Base-by-base conservation (phyloP, 2,888 invertebrate species). In the Hoplodrina blanda region DNA sequence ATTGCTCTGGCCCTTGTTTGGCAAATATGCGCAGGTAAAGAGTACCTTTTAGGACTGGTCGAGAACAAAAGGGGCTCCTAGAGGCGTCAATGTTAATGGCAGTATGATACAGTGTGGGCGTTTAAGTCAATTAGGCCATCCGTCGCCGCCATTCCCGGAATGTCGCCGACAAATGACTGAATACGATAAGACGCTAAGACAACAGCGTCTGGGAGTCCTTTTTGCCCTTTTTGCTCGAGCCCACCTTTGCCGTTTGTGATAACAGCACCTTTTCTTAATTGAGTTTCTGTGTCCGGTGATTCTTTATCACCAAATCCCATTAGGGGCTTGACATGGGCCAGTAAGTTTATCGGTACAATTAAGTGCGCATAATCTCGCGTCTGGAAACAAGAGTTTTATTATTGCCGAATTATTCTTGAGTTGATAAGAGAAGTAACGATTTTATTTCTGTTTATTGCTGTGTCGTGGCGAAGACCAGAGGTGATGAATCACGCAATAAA, bases 71-170 rank as follows among this genome's bases (percentile, higher is more conserved):
- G 94, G 93, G 90, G 90, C 91, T 92, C 91, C 91, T 92, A 94
- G 92, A 93, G 91, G 89, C 93, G 93, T 91, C 91, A 88, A 82
- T 90, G 90, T 91, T 94, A 95, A 95, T 95, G 90, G 92, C 89
- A 88, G 91, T 92, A 91, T 92, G 91, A 94, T 93, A 90, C 91
- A 91, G 94, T 91, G 95, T 96, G 93, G 96, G 95, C 95, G 95
- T 93, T 92, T 89, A 92, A 93, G 94, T 95, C 95, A 95, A 95
- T 95, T 95, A 96, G 95, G 91, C 91, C 95, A 94, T 95, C 95
- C 95, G 94, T 91, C 94, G 94, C 89, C 94, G 89, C 92, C 92
- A 93, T 96, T 96, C 95, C 95, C 89, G 94, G 95, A 96, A 95
- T 94, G 94, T 92, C 91, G 89, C 90, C 94, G 91, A 93, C 95